These are phyloP conservation scores for Pardosa pseudoannulata DNA, from an alignment of 2,888 invertebrate genomes.

Conservation along the genomic window DNA sequence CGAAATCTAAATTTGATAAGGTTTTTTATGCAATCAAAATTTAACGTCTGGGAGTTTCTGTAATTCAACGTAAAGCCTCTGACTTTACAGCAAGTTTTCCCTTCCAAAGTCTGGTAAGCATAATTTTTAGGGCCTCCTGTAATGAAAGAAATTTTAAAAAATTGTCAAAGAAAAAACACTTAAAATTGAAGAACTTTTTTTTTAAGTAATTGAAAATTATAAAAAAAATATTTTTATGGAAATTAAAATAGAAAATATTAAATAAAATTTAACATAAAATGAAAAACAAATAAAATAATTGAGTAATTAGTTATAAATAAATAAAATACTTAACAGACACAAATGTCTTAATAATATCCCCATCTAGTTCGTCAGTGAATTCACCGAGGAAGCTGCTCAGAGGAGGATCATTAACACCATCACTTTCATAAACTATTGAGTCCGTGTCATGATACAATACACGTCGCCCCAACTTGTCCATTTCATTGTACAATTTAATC, in stretches of 20 bases:
- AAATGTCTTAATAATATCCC: background rate
- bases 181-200: no score
- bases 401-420: background rate
- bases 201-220: background rate
- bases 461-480: background rate
- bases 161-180: no score
- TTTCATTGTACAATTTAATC: background rate
- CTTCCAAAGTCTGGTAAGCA: background rate
- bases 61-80: background rate
- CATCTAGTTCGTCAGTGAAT: background rate
- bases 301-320: background rate
- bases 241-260: background rate
- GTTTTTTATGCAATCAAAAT: background rate
- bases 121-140: constrained; percentile 9
- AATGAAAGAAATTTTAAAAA: no score
- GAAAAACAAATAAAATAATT: background rate
- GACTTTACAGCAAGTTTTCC: background rate
- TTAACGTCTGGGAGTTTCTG: background rate
- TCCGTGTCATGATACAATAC: background rate
- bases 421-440: background rate
- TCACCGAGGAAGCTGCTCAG: background rate
- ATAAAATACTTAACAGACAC: background rate
- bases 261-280: no score
- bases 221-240: background rate
- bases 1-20: background rate